These are phyloP conservation scores for Guaruba guarouba DNA, from an alignment of 2,113 vertebrate species.

Conservation along the genomic window DNA sequence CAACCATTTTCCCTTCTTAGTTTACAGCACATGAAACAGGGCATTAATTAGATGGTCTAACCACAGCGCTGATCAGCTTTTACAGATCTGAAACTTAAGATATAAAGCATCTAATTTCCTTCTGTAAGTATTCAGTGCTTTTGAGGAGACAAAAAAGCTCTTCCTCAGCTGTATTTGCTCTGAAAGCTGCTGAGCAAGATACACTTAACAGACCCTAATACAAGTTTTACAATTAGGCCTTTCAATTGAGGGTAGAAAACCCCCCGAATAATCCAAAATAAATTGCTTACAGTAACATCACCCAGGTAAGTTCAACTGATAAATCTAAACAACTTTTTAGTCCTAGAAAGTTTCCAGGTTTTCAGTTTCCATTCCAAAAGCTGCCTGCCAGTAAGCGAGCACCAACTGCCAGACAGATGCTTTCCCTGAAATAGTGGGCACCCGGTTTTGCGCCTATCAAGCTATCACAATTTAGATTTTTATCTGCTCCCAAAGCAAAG, in stretches of 20 bases:
- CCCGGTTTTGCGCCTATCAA: background rate
- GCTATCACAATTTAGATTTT: background rate
- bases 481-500: background rate
- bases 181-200: background rate
- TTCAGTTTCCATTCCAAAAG: background rate
- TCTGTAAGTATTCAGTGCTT: background rate
- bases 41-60: background rate
- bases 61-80: background rate
- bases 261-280: rapidly evolving
- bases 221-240: background rate
- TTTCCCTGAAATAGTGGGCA: background rate
- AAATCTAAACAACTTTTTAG: background rate
- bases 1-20: background rate
- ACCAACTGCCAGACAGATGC: background rate
- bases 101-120: background rate
- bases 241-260: background rate
- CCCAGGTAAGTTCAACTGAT: background rate
- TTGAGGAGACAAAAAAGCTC: background rate
- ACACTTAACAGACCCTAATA: background rate
- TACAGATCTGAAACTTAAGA: background rate
- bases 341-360: background rate
- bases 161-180: background rate
- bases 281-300: background rate
- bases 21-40: background rate
- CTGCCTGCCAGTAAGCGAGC: background rate